Conservation (phyloP, 2,888 invertebrate genomes). For the Ennomos quercinarius region DNA sequence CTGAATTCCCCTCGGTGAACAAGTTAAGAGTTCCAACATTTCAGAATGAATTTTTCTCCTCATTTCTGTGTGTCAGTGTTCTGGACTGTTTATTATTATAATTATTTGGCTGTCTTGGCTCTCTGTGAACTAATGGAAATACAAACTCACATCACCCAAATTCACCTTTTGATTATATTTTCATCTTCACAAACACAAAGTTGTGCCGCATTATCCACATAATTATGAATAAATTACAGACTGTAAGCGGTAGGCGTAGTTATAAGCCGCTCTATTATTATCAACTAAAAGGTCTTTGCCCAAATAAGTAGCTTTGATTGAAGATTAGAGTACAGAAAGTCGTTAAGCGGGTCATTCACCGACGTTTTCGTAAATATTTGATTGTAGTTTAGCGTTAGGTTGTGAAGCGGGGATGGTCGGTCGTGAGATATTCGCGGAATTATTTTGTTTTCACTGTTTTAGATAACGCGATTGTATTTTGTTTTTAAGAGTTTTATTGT, state of each 20-base stretch:
- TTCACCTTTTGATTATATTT: neutral
- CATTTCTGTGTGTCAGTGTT: too few relatives aligned
- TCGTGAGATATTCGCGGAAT: conserved; percentile 17
- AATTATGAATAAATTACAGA: conserved; percentile 23
- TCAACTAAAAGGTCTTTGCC: conserved; percentile 21
- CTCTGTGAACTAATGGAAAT: too few relatives aligned
- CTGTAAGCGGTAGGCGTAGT: conserved; percentile 12
- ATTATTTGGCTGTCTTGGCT: too few relatives aligned
- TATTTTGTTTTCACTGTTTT: conserved; percentile 8
- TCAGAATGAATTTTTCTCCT: too few relatives aligned
- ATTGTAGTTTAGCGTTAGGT: conserved; percentile 18
- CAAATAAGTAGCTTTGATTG: conserved; percentile 27
- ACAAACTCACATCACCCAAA: too few relatives aligned
- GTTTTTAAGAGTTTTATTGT: neutral
- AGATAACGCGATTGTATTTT: neutral
- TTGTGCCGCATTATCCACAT: conserved; percentile 8
- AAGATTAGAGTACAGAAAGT: conserved; percentile 8
- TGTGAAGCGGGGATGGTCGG: conserved; percentile 11
- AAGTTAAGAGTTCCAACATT: too few relatives aligned
- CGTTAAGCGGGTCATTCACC: conserved; percentile 19
- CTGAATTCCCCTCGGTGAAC: too few relatives aligned
- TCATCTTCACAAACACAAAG: conserved; percentile 1
- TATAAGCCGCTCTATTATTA: conserved; percentile 21
- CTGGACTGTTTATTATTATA: too few relatives aligned
- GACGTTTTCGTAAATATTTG: conserved; percentile 27